Base-by-base conservation (phyloP, 2,888 invertebrate genomes). In the Dicyrtoma fusca region DNA sequence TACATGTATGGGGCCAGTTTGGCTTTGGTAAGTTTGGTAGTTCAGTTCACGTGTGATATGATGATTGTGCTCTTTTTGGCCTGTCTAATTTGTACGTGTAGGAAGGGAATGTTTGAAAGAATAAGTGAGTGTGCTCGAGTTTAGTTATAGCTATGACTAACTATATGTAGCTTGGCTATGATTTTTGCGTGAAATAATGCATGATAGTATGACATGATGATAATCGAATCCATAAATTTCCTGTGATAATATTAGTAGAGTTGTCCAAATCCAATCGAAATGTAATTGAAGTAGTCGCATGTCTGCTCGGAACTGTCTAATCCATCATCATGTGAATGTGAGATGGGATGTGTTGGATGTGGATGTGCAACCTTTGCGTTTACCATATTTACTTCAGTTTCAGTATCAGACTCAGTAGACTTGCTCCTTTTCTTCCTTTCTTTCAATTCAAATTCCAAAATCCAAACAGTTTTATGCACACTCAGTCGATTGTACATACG, bases 221-320 rank as follows among this genome's bases (percentile, higher is more conserved):
- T 79, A 79, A 79, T 79, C 77, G 77, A 79, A 79, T 75, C 75
- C 75, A 79, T 79, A 79, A 79, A 79, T 79, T 76, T 75, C 71
- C 71, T 73, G 70, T 74, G 70, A 51, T 65, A 65, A 65, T 65
- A 65, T 73, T 73, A 73, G 73, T 63, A 69, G 73, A 73, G 73
- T 73, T 73, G 69, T 73, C 73, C 69, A 73, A 73, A 73, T 73
- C 59, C 53, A 55, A 73, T 73, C 59, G 45, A 55, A 71, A 71
- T 71, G 63, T 61, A 72, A 73, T 73, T 62, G 51, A 49, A 64
- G 64, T 64, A 64, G 64, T 47, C 21, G 23, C 14, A 45, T 64
- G 25, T 49, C 21, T 21, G 51, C 49, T n/a, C 61, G 21, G 53
- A 65, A 65, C 65, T 49, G 49, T 65, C 65, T 17, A 65, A 65